Evolutionary conservation across 2,797 vertebrate species (phyloP).

Genomic region (Girardinus metallicus): DNA sequence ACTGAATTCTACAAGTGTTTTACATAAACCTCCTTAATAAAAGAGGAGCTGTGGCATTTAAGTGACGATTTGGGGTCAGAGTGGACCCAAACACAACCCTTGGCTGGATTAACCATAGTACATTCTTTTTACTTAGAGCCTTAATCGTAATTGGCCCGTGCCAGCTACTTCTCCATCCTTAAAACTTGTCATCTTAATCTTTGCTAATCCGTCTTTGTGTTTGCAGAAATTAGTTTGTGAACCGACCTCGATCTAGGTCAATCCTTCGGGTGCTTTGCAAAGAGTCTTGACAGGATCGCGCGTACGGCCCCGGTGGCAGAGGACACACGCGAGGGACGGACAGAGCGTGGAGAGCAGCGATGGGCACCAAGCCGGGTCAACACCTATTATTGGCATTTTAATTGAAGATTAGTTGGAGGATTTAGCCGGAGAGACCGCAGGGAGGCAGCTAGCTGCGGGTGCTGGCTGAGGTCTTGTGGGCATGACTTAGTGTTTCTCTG

Average conservation of each 20-base stretch:
- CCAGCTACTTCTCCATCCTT: constrained; percentile 70
- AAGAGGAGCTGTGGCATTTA: constrained; percentile 30
- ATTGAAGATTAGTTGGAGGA: constrained; percentile 75
- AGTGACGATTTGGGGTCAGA: constrained; percentile 35
- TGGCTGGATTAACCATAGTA: constrained; percentile 59
- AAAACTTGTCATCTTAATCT: constrained; percentile 82
- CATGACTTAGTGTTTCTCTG: constrained; percentile 34
- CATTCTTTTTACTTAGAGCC: constrained; percentile 58
- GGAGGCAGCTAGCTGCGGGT: constrained; percentile 46
- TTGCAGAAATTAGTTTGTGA: constrained; percentile 78
- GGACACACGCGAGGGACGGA: constrained; percentile 39
- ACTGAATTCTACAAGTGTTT: background rate
- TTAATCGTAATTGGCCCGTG: constrained; percentile 81
- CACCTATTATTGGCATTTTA: constrained; percentile 78
- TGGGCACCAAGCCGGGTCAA: constrained; percentile 71
- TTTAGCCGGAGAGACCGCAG: constrained; percentile 58
- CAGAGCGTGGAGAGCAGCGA: constrained; percentile 43
- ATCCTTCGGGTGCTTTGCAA: constrained; percentile 64
- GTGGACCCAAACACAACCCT: constrained; percentile 48
- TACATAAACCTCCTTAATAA: background rate
- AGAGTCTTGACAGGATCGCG: constrained; percentile 35
- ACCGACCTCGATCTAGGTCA: constrained; percentile 80
- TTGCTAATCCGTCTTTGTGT: constrained; percentile 79
- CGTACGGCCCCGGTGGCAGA: constrained; percentile 38
- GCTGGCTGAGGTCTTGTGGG: constrained; percentile 47